Base-by-base conservation (phyloP, 64 coral and sea anemone genomes). In the Exaiptasia diaphana region DNA sequence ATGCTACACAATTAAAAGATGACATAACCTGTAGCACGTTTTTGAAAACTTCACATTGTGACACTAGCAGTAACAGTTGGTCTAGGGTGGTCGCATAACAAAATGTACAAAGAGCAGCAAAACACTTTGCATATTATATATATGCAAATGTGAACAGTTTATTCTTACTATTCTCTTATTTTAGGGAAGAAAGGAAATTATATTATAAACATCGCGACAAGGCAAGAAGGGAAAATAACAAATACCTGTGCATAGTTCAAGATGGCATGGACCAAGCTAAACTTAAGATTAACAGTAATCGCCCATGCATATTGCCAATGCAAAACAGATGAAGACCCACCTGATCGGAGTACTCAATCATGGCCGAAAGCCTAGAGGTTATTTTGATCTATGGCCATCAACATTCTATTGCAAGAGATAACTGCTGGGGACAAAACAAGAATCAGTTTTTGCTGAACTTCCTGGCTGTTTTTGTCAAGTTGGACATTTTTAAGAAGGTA, bases 221-320 rank as follows among this genome's bases (percentile, higher is more conserved):
- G 33, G 80, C 80, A 53, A 69, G 50, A 13, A 30, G 70, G 10
- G 1, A 38, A 3, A 21, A 31, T 7, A 53, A 83, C 14, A 14
- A 37, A 30, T 80, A 35, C 23, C 36, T 68, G 3, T 83, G 80
- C 43, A 83, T 83, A 49, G 32, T 68, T 2, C 18, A 48, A 36
- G 64, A 83, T 52, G 80, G 80, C 1, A 83, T 83, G 80, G 80
- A 83, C 38, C 71, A 83, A 58, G 53, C 27, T 37, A 83, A 83
- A 21, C 64, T 83, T 33, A 35, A 42, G 37, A 2, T n/a, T 83
- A 12, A 21, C 50, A 1, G 17, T 22, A 11, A 32, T 10, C 6
- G 46, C 64, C 25, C 39, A 82, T 12, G 61, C 79, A 4, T 82
- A 82, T 23, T 24, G n/a, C 80, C 13, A 54, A 41, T 68, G 80